A percentile compares a stretch with the other conserved stretches of the same genome.
phyloP scores from a whole-genome alignment of 2,113 vertebrate genomes.

The Galbula dea region DNA sequence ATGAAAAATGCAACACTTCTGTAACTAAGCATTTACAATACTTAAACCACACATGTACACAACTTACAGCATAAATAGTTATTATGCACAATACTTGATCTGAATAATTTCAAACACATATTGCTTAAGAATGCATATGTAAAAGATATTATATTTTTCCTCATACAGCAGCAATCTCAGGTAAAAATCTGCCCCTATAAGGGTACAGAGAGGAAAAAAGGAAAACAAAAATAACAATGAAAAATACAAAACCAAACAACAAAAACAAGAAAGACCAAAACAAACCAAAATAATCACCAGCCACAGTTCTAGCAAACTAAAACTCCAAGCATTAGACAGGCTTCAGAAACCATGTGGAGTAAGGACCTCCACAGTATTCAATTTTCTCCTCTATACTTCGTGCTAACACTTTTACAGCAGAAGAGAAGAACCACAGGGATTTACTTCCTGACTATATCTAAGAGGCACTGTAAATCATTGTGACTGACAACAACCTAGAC shows the following conservation, averaged over 20 bases:
- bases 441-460: not conserved
- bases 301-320: not conserved
- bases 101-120: not conserved
- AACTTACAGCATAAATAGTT: not conserved
- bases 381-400: not conserved
- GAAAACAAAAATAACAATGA: not conserved
- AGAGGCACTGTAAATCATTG: not conserved
- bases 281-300: not conserved
- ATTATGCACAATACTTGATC: not conserved
- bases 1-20: not conserved
- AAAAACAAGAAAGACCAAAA: too few relatives aligned
- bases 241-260: too few relatives aligned
- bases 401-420: not conserved
- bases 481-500: too few relatives aligned
- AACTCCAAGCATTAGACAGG: not conserved
- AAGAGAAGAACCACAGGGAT: not conserved
- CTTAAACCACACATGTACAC: not conserved
- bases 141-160: not conserved
- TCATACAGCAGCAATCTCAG: not conserved
- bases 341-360: not conserved
- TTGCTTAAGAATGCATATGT: not conserved
- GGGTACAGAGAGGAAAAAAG: not conserved
- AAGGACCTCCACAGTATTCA: accelerated
- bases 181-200: not conserved
- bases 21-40: not conserved